These are phyloP conservation scores for Psilopogon haemacephalus DNA, from an alignment of 2,113 vertebrate genomes.

Conservation along the genomic window DNA sequence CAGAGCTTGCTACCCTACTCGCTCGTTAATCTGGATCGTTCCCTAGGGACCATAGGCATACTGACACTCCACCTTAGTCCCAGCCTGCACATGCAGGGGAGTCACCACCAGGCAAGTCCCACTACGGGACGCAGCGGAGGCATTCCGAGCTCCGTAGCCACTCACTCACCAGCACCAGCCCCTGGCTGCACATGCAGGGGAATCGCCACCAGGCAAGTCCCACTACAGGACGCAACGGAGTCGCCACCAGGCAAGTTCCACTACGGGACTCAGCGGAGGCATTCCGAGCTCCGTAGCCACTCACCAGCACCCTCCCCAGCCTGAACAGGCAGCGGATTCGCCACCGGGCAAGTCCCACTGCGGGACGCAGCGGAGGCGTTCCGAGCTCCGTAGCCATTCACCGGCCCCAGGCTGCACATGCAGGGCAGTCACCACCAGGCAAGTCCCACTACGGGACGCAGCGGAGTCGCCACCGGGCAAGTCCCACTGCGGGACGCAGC, in stretches of 20 bases:
- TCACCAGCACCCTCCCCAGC: not conserved
- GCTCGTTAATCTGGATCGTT: rapidly evolving
- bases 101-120: not conserved
- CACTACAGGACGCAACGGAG: not conserved
- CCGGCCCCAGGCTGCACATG: too few species aligned
- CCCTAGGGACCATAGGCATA: rapidly evolving
- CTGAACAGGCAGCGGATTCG: too few species aligned
- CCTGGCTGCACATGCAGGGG: rapidly evolving
- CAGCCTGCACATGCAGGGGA: rapidly evolving
- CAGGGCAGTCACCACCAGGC: too few species aligned
- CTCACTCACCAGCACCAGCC: too few species aligned
- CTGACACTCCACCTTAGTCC: not conserved
- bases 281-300: not conserved
- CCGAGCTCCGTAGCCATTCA: too few species aligned
- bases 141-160: too few species aligned
- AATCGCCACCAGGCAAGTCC: not conserved
- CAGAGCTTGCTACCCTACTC: not conserved
- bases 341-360: too few species aligned
- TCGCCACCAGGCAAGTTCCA: not conserved
- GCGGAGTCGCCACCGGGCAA: too few species aligned
- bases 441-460: too few species aligned
- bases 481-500: too few species aligned
- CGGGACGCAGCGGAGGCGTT: too few species aligned
- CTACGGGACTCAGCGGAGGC: rapidly evolving
- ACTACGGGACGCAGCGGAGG: not conserved